Base-by-base conservation (phyloP, 2,888 invertebrate genomes). In the Luperina nickerlii region DNA sequence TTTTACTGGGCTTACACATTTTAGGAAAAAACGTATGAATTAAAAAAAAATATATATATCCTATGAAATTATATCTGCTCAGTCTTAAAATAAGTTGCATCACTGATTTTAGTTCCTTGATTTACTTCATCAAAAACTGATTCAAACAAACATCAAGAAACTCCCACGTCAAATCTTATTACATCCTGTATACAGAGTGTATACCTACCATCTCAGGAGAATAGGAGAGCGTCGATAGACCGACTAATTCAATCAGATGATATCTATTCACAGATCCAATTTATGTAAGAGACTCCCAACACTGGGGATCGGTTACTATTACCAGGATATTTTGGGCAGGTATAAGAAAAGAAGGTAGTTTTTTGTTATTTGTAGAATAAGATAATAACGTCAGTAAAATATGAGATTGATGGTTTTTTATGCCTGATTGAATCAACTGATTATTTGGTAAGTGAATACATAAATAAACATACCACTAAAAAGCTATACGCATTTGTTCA, bases 191-290 rank as follows among this genome's bases (percentile, higher is more conserved):
- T 63, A 67, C 63, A 76, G 4, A 13, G 71, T 74, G 42, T 69
- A 73, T 76, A 72, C 18, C n/a, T 51, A 57, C 18, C n/a, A 76
- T 87, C 86, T 81, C 87, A 83, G 88, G 88, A 90, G 90, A 88
- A 90, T 87, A 89, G 76, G 75, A 82, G 82, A 89, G 90, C 91
- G 91, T 89, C 94, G 92, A 94, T 94, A 94, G 94, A 93, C 92
- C 93, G 93, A 91, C 93, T 95, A 95, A 96, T 95, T 95, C 95
- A 95, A 96, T 96, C 95, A 95, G 92, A 88, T 91, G 93, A 93
- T 94, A 95, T 95, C 95, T 94, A 94, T 95, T 94, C 95, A 93
- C 92, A 93, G 93, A 95, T 94, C 93, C 95, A 95, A 95, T 95
- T 94, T 95, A 94, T 93, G 93, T 94, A 93, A 95, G 95, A 94